Base-by-base conservation (phyloP, 2,113 vertebrate species). In the Pardalotus punctatus region DNA sequence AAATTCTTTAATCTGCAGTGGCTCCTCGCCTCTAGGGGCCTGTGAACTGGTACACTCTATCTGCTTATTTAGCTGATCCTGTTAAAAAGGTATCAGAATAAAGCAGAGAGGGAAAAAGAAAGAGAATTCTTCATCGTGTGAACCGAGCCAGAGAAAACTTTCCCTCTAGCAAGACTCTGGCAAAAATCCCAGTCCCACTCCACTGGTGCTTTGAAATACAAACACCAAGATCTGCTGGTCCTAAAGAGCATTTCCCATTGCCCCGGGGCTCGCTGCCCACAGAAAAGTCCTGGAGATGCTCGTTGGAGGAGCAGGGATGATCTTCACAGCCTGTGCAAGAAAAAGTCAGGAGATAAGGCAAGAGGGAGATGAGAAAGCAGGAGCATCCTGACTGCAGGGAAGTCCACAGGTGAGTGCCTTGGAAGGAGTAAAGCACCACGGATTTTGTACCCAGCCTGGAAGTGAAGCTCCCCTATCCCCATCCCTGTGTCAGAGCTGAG, bases 131-230 rank as follows among this genome's bases (percentile, higher is more conserved):
- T 94, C 10, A 0, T 94, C 7, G 12, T 33, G 56, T 81, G 87
- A 96, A 92, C 60, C 14, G 91, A 97, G 86, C 73, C 87, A 92
- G 80, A 82, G 87, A 89, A 97, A 97, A 96, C 88, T 92, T 95
- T 61, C 96, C 96, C 96, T 97, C 95, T 29, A 96, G 96, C 96
- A 96, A 95, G 92, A 92, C 90, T 91, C 86, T 80, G 93, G 93
- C 92, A 93, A 85, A 96, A 86, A 88, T 94, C 95, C 93, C 95
- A 96, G 91, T 83, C 83, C 82, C 80, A 42, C 67, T 90, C 36
- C 66, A 76, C 11, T 21, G 8, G 20, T 40, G 56, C 85, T 94
- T 96, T 96, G 86, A 96, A 96, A 97, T 67, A 83, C 87, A 90
- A 94, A 77, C 57, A 53, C 4, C 11, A 86, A 61, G 82, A 57